Evolutionary conservation across 2,888 invertebrate species (phyloP).

Genomic region (Spicauda simplicius): DNA sequence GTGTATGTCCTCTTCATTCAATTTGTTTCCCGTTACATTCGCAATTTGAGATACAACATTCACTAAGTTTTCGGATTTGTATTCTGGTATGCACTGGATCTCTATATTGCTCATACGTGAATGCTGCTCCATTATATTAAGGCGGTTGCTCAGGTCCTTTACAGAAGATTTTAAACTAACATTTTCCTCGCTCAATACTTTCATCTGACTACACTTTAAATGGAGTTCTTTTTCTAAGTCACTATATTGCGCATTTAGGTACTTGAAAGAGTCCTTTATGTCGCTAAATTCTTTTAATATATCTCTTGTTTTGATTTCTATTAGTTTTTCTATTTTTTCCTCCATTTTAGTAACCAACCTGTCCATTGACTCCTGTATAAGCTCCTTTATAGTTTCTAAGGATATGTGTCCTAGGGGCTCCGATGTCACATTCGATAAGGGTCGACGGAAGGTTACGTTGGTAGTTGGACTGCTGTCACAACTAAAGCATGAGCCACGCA

Average conservation of each 20-base stretch:
- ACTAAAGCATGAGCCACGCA: background rate
- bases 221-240: slow-evolving; percentile 18
- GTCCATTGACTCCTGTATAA: too few species aligned
- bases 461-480: background rate
- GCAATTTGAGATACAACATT: slow-evolving; percentile 25
- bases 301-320: slow-evolving; percentile 23
- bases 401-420: background rate
- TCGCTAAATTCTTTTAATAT: slow-evolving; percentile 27
- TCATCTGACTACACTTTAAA: slow-evolving; percentile 1
- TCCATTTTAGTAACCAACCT: background rate
- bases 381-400: background rate
- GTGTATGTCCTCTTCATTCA: too few species aligned
- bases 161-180: slow-evolving; percentile 5
- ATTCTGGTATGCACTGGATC: slow-evolving; percentile 38
- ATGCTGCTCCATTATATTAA: slow-evolving; percentile 36
- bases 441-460: background rate
- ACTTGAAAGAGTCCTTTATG: slow-evolving; percentile 16
- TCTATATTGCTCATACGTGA: slow-evolving; percentile 36
- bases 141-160: slow-evolving; percentile 20
- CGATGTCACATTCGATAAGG: background rate
- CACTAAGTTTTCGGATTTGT: slow-evolving; percentile 36
- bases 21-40: background rate
- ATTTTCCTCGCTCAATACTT: slow-evolving; percentile 20
- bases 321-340: slow-evolving; percentile 13
- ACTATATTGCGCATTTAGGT: slow-evolving; percentile 14